Evolutionary conservation across 2,113 vertebrate genomes (phyloP).

Genomic region (Nesogale talazaci): DNA sequence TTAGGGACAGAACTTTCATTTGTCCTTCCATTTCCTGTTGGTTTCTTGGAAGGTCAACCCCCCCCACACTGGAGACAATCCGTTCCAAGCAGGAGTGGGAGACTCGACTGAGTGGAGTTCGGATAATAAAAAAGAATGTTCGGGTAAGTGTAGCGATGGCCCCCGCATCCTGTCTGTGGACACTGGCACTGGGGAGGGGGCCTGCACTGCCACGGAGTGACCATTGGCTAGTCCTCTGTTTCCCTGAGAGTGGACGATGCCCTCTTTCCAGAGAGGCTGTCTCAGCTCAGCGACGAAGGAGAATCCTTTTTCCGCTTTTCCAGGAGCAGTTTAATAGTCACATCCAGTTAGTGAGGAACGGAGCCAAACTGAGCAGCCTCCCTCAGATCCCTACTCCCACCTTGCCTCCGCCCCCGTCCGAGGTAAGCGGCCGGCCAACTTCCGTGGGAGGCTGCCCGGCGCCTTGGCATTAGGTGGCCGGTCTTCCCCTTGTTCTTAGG

Average conservation of each 20-base stretch:
- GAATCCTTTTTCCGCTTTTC: neutral
- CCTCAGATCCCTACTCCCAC: conserved; percentile 89
- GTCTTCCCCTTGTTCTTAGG: neutral
- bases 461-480: neutral
- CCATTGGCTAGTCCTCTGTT: neutral
- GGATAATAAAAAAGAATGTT: conserved; percentile 86
- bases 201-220: neutral
- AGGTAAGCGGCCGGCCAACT: conserved; percentile 80
- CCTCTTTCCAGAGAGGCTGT: neutral
- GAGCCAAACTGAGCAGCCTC: conserved; percentile 90
- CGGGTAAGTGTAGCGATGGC: conserved; percentile 80
- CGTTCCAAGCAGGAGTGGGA: conserved; percentile 89
- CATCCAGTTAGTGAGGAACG: conserved; percentile 90
- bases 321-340: conserved; percentile 91
- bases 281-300: neutral
- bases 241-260: neutral
- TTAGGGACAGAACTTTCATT: conserved; percentile 23
- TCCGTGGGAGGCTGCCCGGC: neutral
- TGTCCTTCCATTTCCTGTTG: conserved; percentile 66
- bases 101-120: conserved; percentile 87
- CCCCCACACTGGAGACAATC: conserved; percentile 86
- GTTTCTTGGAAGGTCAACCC: conserved; percentile 84
- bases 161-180: neutral
- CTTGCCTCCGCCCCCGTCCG: conserved; percentile 90
- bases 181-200: neutral